Conservation (phyloP, 1,140 invertebrate genomes). For the Caenorhabditis inopinata region DNA sequence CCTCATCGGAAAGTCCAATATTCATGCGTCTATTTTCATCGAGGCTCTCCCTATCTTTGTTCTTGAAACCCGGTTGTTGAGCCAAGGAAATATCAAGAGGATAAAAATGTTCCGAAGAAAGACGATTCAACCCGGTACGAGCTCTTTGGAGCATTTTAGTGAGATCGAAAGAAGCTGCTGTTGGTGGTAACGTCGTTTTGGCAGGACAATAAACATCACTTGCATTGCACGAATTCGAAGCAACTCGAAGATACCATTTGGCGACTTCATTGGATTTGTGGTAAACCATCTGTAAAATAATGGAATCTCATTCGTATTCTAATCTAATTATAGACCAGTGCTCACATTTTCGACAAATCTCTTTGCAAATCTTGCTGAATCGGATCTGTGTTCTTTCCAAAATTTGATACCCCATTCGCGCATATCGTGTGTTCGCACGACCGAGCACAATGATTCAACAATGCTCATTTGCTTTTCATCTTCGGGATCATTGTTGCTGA, state of each 20-base stretch:
- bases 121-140: conserved; percentile 6
- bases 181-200: neutral
- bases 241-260: neutral
- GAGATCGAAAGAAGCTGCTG: neutral
- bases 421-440: neutral
- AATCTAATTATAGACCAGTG: no score
- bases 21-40: neutral
- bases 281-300: conserved; percentile 4
- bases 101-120: conserved; percentile 5
- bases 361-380: neutral
- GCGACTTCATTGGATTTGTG: neutral
- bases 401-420: neutral
- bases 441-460: neutral
- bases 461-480: neutral
- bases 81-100: neutral
- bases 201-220: neutral
- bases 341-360: neutral
- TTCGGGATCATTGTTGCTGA: neutral
- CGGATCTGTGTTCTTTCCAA: neutral
- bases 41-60: neutral
- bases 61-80: neutral
- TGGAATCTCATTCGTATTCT: neutral
- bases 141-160: neutral
- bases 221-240: neutral
- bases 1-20: neutral